Evolutionary conservation across 2,888 invertebrate species (phyloP), one percentile per base, ranked within the genome.

Genomic region (Autographa pulchrina): DNA sequence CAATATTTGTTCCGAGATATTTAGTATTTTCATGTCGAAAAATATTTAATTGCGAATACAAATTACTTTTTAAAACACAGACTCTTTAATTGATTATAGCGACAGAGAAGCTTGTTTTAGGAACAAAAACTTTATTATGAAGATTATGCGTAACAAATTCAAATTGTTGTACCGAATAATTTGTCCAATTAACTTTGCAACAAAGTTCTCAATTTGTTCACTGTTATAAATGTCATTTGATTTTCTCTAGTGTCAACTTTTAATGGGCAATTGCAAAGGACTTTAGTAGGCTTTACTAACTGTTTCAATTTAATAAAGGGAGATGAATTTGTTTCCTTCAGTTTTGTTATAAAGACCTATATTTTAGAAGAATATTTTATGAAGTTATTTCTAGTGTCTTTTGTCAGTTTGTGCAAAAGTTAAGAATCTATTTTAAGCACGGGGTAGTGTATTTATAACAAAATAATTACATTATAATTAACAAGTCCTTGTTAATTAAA

Each of bases 151-250:
- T 63, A 59, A 54, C 18, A 31, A 58, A 13, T 20, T 68, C 31
- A 77, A 68, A 62, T 72, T 72, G 6, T 20, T 56, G 54, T 56
- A 38, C 8, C 25, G n/a, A 25, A 16, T 68, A 48, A 56, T 62
- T 72, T n/a, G 54, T 35, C 48, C 38, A 73, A 77, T 76, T 63
- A 74, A 78, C 78, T 76, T 76, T 38, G 31, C 32, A 72, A 56
- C 62, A 52, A 78, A 78, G 41, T 78, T 73, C 64, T 7, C 14
- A 65, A 65, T 41, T 76, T 78, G 73, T 68, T 41, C 59, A 62
- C 4, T 43, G 61, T 54, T 62, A 62, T 76, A 62, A 76, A 77
- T 68, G 59, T 60, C 59, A 56, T 73, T 77, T 72, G 65, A 73
- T 73, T 73, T 56, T 52, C 62, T 68, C 68, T 54, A 65, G 32